Conservation (phyloP, 2,113 vertebrate species). For the Dicrurus megarhynchus region DNA sequence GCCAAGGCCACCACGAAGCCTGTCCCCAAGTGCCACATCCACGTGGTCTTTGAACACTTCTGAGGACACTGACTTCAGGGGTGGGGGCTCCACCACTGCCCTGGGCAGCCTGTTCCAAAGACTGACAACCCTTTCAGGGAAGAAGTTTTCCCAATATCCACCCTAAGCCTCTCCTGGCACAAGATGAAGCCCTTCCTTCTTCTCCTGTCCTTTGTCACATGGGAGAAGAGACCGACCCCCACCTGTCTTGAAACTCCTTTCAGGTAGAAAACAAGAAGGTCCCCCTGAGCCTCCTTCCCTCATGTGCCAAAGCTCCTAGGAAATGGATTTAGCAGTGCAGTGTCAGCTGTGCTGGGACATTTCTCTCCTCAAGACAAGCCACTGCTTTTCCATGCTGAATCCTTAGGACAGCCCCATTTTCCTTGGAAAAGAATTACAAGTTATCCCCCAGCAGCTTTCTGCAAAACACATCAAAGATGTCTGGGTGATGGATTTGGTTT, state of each 20-base stretch:
- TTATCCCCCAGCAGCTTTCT: not conserved
- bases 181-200: not conserved
- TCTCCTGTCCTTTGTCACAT: not conserved
- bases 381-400: not conserved
- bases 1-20: not conserved
- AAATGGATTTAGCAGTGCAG: not conserved
- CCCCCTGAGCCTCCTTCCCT: not conserved
- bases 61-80: not conserved
- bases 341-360: not conserved
- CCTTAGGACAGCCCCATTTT: not conserved
- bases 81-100: not conserved
- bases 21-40: not conserved
- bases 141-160: not conserved
- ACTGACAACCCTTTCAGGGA: not conserved
- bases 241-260: not conserved
- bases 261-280: not conserved
- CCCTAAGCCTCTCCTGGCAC: not conserved
- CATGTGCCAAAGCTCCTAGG: not conserved
- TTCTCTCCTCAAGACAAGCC: not conserved
- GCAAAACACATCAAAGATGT: not conserved
- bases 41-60: not conserved
- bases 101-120: not conserved
- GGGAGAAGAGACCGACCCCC: not conserved
- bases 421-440: not conserved
- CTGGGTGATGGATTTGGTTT: not conserved